These are phyloP conservation scores for Sebastes diaconus DNA, from an alignment of 2,797 vertebrate genomes.

Conservation along the genomic window DNA sequence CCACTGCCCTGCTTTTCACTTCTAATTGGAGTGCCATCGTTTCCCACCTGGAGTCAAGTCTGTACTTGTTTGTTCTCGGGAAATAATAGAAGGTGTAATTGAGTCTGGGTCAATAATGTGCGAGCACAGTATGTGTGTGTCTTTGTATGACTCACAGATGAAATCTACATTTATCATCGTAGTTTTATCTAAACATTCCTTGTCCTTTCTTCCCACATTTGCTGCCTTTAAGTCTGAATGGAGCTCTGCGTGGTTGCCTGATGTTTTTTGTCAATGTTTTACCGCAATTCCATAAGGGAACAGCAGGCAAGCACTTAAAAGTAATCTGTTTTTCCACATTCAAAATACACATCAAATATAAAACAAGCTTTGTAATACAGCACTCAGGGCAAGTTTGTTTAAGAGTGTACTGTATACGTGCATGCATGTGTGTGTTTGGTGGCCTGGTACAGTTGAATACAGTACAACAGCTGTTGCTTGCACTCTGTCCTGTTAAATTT, in stretches of 20 bases:
- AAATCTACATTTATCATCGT: slow-evolving; percentile 5
- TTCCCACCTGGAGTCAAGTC: slow-evolving; percentile 62
- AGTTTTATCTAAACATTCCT: neutral
- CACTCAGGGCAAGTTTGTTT: slow-evolving; percentile 32
- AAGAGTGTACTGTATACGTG: neutral
- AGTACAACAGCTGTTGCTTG: slow-evolving; percentile 63
- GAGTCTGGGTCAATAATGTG: slow-evolving; percentile 27
- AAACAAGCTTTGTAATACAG: slow-evolving; percentile 33
- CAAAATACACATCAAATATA: slow-evolving; percentile 34
- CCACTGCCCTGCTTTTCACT: slow-evolving; percentile 27
- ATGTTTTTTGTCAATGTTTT: neutral
- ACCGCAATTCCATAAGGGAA: neutral
- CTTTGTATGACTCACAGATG: slow-evolving; percentile 16
- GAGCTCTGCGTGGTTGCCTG: slow-evolving; percentile 8
- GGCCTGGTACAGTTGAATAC: slow-evolving; percentile 42
- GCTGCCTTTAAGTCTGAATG: slow-evolving; percentile 6
- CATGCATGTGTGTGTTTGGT: neutral
- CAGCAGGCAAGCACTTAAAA: slow-evolving; percentile 30
- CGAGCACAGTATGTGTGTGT: neutral
- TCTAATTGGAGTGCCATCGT: slow-evolving; percentile 61
- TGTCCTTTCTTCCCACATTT: slow-evolving; percentile 1
- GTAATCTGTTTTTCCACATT: slow-evolving; percentile 7
- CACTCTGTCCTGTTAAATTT: slow-evolving; percentile 75
- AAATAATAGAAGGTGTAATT: slow-evolving; percentile 48
- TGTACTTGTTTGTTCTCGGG: slow-evolving; percentile 58